Evolutionary conservation across 2,888 invertebrate genomes (phyloP), one percentile per base, ranked within the genome.

Genomic region (Lutraria lutraria): DNA sequence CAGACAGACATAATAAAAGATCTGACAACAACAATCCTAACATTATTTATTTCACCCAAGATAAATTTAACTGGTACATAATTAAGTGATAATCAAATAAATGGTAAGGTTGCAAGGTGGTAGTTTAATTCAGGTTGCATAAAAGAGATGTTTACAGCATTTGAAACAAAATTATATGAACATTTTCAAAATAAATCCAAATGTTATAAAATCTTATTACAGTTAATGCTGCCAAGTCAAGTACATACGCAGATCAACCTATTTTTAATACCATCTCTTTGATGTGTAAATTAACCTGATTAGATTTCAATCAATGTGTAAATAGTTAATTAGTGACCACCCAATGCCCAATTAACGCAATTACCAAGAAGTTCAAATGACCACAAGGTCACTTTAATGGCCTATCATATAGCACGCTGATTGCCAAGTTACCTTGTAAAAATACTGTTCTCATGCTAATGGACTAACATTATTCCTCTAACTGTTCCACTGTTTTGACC

Each of bases 271-370:
- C 76, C 76, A 31, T 76, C 15, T 25, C 81, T 81, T 81, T 81
- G 81, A 81, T 81, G 81, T 81, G 31, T 31, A 76, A 31, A 31
- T 76, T 16, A 13, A 31, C 76, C 76, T 76, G 76, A 76, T 76
- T 76, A 76, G 76, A 81, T 81, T 54, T 54, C 81, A 81, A 81
- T 81, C 53, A 81, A 21, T 53, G 43, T 29, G 72, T 85, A 34
- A 43, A 34, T 79, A 53, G 56, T 54, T 85, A 85, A 79, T 85
- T 72, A 79, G 31, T 82, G 82, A 31, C 54, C 82, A 82, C 82
- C 54, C 56, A 82, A 82, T 60, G 52, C 34, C 76, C 81, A 81
- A 81, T 81, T 81, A 81, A 81, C 81, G 52, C 81, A 81, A 81
- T 34, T 76, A 76, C 31, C 31, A 76, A 76, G 76, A 76, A 76